Base-by-base conservation (phyloP, 2,888 invertebrate genomes). In the Charanyca ferruginea region DNA sequence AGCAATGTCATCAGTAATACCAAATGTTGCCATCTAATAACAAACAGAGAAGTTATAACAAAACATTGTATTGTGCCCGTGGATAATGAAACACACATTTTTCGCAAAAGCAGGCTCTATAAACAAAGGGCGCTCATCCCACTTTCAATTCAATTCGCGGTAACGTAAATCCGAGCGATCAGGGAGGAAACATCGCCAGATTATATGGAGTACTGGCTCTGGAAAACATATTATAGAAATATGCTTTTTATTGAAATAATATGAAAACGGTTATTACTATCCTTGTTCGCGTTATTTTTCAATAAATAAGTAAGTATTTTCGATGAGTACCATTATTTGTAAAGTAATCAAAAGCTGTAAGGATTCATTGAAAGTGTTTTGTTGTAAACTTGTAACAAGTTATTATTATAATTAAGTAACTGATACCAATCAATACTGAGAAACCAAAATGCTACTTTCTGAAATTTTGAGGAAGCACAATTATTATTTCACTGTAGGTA, bases 101-200 rank as follows among this genome's bases (percentile, higher is more conserved):
- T 76, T 76, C 69, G 72, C 79, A 68, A 73, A 84, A 86, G 80
- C 81, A 78, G 79, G 81, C 82, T 88, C 74, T 80, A 83, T 85
- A 87, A 89, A 89, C 87, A 87, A 89, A 85, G 84, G 81, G 81
- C 83, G 83, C 76, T 87, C 85, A 87, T 85, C 84, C 86, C 81
- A 84, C 84, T 85, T 88, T 86, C 87, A 86, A 89, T 89, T 87
- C 85, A 82, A 86, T 88, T 81, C 89, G 84, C 83, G 85, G 79
- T 73, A 83, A 84, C 83, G 85, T 84, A 87, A 87, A 84, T 80
- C 87, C 86, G 51, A 65, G 58, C 68, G 72, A 79, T 82, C 72
- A 66, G 65, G 32, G 60, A 64, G 66, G 68, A 65, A 73, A 79
- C 77, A 71, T 71, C 69, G 68, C 62, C 55, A 76, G 81, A 83